phyloP scores from a whole-genome alignment of 2,797 vertebrate genomes.

The Lerista edwardsae region DNA sequence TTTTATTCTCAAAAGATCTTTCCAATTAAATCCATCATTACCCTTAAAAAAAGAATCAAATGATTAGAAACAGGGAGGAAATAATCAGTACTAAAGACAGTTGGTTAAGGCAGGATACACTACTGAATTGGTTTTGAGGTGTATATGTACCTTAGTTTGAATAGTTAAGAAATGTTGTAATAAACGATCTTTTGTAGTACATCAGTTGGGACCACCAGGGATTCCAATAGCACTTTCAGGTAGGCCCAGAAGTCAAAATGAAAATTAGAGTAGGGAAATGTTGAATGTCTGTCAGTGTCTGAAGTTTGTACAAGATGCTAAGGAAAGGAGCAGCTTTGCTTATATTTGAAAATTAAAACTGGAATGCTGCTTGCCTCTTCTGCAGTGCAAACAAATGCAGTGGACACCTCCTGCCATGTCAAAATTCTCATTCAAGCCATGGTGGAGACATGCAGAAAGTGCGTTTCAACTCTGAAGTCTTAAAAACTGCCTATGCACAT shows the following conservation, averaged over 20 bases:
- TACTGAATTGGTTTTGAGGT: background rate
- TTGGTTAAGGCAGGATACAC: rapidly evolving
- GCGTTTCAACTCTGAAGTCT: background rate
- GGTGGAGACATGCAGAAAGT: background rate
- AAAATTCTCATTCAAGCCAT: background rate
- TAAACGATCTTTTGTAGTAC: too few relatives aligned
- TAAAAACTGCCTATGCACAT: too few relatives aligned
- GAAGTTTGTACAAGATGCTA: background rate
- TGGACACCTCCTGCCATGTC: background rate
- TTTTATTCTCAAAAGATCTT: slow-evolving; percentile 95
- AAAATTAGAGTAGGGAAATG: background rate
- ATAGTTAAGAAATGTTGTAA: too few relatives aligned
- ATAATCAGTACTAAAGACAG: background rate
- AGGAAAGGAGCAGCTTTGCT: background rate
- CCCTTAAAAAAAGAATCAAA: slow-evolving; percentile 75
- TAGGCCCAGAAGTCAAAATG: background rate
- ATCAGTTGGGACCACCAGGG: background rate
- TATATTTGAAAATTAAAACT: background rate
- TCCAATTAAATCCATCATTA: slow-evolving; percentile 93
- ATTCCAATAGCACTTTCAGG: background rate
- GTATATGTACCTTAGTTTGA: background rate
- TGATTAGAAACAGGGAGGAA: background rate
- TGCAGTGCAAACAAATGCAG: background rate
- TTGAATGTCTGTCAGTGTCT: background rate
- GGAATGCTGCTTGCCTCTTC: background rate